Conservation (phyloP, 2,888 invertebrate species). For the Thereva nobilitata region DNA sequence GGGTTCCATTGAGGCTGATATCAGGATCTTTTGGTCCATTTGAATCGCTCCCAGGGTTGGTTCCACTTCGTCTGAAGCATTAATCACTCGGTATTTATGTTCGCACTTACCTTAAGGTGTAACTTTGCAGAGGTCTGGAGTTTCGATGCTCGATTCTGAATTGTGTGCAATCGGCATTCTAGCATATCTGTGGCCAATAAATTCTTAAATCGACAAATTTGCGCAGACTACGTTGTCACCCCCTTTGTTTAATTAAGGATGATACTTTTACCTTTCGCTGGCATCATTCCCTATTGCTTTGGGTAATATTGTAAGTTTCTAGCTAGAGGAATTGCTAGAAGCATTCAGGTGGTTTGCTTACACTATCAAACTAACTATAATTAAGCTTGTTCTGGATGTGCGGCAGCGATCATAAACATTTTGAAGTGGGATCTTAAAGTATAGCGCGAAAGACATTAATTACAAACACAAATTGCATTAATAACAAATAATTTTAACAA, state of each 20-base stretch:
- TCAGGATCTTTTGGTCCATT: slow-evolving; percentile 17
- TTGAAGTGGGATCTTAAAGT: too few species aligned
- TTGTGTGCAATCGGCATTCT: slow-evolving; percentile 17
- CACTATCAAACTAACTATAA: too few species aligned
- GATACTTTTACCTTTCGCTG: slow-evolving; percentile 10
- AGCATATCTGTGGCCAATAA: slow-evolving; percentile 27
- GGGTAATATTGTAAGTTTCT: too few species aligned
- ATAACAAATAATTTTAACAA: too few species aligned
- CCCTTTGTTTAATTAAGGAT: slow-evolving; percentile 15
- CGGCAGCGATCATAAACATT: too few species aligned
- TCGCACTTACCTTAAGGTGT: slow-evolving; percentile 27
- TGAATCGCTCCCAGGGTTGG: slow-evolving; percentile 24
- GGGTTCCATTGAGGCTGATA: slow-evolving; percentile 14
- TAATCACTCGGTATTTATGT: slow-evolving; percentile 37
- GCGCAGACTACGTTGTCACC: slow-evolving; percentile 27
- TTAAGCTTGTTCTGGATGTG: too few species aligned
- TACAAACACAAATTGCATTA: too few species aligned
- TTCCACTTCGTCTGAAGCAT: slow-evolving; percentile 22
- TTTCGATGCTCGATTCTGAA: too few species aligned
- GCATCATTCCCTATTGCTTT: too few species aligned
- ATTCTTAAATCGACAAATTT: slow-evolving; percentile 24
- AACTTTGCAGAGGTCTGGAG: slow-evolving; percentile 28
- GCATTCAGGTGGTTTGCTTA: too few species aligned
- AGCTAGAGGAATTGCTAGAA: too few species aligned
- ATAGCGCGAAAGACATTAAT: too few species aligned